phyloP scores from a whole-genome alignment of 1,140 invertebrate genomes.

The Luehdorfia chinensis region DNA sequence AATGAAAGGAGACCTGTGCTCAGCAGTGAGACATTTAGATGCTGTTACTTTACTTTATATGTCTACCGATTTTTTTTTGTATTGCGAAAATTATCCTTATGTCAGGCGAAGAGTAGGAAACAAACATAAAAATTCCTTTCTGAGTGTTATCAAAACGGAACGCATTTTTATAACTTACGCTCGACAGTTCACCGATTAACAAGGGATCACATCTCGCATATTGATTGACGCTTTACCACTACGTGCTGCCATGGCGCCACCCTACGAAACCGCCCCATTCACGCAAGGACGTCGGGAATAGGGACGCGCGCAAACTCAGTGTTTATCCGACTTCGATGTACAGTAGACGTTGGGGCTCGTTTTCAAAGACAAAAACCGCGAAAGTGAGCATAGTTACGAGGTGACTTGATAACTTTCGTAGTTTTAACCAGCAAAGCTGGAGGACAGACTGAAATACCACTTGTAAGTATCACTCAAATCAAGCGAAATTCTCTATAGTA shows the following conservation, averaged over 20 bases:
- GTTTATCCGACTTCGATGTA: conserved; percentile 39
- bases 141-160: no score
- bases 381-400: conserved; percentile 36
- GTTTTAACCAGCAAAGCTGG: conserved; percentile 46
- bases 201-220: conserved; percentile 62
- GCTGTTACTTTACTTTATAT: no score
- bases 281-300: conserved; percentile 67
- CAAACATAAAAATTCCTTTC: no score
- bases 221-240: conserved; percentile 70
- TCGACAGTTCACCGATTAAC: conserved; percentile 38
- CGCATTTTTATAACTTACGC: conserved; percentile 12
- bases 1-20: no score
- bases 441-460: conserved; percentile 52
- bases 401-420: no score
- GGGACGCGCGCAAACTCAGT: conserved; percentile 70
- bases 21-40: no score
- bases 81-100: no score
- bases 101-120: no score
- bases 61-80: no score
- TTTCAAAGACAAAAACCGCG: conserved; percentile 24
- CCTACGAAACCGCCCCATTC: conserved; percentile 63
- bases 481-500: conserved; percentile 18
- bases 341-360: conserved; percentile 38
- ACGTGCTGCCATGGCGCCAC: conserved; percentile 62
- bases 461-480: conserved; percentile 47